These are phyloP conservation scores for Xenus cinereus DNA, from an alignment of 2,113 vertebrate species.

Conservation along the genomic window DNA sequence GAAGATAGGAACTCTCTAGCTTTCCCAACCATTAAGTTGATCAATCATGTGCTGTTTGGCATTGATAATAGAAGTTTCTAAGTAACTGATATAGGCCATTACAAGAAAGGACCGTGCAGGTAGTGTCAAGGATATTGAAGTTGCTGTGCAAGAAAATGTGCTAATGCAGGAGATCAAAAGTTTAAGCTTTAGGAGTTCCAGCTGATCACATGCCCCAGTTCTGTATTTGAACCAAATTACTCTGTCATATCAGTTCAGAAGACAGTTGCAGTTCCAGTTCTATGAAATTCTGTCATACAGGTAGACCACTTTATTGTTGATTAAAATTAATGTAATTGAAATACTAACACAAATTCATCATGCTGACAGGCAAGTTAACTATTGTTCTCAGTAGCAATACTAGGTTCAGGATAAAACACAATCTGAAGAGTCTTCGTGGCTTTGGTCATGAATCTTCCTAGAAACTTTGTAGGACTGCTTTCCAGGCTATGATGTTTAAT, in stretches of 20 bases:
- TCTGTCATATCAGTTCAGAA: background rate
- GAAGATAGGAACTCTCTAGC: background rate
- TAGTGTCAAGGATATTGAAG: background rate
- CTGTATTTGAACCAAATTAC: background rate
- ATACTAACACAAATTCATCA: background rate
- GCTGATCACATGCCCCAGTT: background rate
- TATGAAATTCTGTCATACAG: background rate
- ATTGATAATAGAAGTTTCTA: background rate
- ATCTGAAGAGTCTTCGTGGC: background rate
- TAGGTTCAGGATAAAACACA: background rate
- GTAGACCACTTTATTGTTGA: background rate
- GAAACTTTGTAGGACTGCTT: background rate
- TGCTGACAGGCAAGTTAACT: background rate
- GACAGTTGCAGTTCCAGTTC: background rate
- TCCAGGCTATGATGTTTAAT: accelerated
- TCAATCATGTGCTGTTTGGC: background rate
- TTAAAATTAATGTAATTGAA: background rate
- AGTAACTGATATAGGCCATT: background rate
- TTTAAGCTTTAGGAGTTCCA: background rate
- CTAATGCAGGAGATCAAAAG: background rate
- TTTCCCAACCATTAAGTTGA: background rate
- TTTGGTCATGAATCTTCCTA: background rate
- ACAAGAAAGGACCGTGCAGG: background rate
- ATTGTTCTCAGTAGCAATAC: background rate
- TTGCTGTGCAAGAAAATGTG: background rate